phyloP scores from a whole-genome alignment of 2,888 invertebrate genomes.

The Lamellibrachia satsuma region DNA sequence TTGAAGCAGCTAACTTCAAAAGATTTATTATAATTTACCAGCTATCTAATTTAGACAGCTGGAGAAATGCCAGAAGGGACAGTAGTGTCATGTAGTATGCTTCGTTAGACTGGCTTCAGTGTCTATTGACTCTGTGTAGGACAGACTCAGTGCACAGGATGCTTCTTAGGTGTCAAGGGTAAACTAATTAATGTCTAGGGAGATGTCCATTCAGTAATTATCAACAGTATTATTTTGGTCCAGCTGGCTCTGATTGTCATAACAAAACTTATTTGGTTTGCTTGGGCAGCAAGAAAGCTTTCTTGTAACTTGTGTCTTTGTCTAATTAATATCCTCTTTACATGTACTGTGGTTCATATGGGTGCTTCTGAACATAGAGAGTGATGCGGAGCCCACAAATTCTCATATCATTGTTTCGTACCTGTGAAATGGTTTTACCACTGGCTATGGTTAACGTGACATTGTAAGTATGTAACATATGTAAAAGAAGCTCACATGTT shows the following conservation, averaged over 20 bases:
- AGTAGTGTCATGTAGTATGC: not conserved
- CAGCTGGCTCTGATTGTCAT: not conserved
- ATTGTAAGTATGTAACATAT: not conserved
- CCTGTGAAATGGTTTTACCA: not conserved
- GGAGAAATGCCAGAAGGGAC: not conserved
- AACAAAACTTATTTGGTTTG: not conserved
- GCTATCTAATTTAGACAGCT: not conserved
- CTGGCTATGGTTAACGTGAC: not conserved
- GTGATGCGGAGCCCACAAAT: not conserved
- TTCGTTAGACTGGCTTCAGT: not conserved
- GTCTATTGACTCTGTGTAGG: not conserved
- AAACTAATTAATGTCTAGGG: not conserved
- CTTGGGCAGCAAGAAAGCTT: not conserved
- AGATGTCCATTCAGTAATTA: not conserved
- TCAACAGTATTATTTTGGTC: not conserved
- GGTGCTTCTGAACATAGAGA: not conserved
- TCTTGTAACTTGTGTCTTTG: not conserved
- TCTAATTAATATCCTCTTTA: not conserved
- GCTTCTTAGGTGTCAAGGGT: not conserved
- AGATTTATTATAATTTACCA: slow-evolving; percentile 9
- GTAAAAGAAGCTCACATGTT: not conserved
- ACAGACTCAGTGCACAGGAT: not conserved
- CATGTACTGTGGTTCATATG: not conserved
- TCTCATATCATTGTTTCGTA: not conserved
- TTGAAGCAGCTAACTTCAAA: not conserved